phyloP scores from a whole-genome alignment of 1,140 invertebrate species.

The Ceratina calcarata region DNA sequence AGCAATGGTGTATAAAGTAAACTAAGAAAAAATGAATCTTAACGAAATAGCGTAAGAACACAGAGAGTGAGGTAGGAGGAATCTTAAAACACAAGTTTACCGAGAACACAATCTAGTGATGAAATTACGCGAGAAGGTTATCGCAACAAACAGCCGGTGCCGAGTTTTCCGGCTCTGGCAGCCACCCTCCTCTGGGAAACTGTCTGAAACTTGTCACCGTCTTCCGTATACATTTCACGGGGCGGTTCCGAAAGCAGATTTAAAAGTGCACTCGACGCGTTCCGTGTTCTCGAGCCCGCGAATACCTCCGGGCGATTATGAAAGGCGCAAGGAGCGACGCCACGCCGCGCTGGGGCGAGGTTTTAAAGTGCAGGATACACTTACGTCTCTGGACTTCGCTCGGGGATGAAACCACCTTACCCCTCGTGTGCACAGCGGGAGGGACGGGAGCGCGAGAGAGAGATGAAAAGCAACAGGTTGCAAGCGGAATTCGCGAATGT shows the following conservation, averaged over 20 bases:
- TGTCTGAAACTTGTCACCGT: conserved; percentile 8
- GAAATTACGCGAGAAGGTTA: not conserved
- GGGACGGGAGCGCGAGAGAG: conserved; percentile 50
- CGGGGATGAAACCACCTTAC: conserved; percentile 29
- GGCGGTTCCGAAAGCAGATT: conserved; percentile 18
- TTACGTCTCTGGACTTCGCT: conserved; percentile 58
- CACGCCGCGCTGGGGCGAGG: conserved; percentile 7
- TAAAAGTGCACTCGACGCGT: conserved; percentile 41
- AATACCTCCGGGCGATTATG: conserved; percentile 51
- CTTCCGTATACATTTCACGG: not conserved
- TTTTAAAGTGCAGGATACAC: conserved; percentile 63
- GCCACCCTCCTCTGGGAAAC: not conserved
- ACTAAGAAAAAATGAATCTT: not conserved
- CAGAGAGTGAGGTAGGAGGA: not conserved
- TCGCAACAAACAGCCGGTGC: not conserved
- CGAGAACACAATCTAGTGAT: not conserved
- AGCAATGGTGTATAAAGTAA: not conserved
- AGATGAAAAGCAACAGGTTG: conserved; percentile 78
- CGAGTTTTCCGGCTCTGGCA: not conserved
- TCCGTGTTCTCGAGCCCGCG: not conserved
- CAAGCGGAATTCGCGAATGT: conserved; percentile 77
- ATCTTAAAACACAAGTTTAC: not conserved
- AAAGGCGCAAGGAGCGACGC: conserved; percentile 33
- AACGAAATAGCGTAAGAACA: no score
- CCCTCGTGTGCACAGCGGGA: conserved; percentile 1